A percentile compares a stretch with the other conserved stretches of the same genome.
Conservation (phyloP, 2,797 vertebrate species). For the Buphagus erythrorhynchus region DNA sequence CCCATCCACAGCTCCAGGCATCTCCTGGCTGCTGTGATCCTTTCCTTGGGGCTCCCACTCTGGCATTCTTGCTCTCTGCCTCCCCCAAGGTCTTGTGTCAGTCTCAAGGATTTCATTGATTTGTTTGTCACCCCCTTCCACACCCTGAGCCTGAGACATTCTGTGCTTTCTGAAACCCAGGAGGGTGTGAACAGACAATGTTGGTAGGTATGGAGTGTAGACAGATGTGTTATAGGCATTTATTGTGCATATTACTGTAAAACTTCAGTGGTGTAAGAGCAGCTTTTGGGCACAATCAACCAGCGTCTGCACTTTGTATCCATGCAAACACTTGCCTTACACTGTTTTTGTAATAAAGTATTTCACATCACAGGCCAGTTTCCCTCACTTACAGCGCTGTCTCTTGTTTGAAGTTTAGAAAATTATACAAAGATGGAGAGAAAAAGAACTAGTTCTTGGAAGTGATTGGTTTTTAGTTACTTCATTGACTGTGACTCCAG, state of each 20-base stretch:
- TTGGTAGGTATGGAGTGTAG: accelerated
- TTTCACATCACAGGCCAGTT: not conserved
- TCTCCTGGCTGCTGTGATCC: not conserved
- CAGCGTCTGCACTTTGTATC: accelerated
- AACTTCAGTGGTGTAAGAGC: not conserved
- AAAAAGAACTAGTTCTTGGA: not conserved
- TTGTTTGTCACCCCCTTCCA: not conserved
- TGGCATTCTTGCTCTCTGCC: not conserved
- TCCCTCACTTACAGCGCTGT: not conserved
- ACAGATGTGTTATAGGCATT: not conserved
- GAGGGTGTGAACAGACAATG: not conserved
- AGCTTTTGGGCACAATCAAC: not conserved
- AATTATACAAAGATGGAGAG: not conserved
- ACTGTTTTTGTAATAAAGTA: not conserved
- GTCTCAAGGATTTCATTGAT: not conserved
- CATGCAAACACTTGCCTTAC: not conserved
- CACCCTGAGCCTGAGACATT: not conserved
- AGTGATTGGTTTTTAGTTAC: not conserved
- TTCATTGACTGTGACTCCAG: not conserved
- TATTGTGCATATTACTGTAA: not conserved
- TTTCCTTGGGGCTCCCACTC: not conserved
- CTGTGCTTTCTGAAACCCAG: not conserved
- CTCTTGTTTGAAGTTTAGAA: not conserved
- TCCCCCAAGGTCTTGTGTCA: accelerated
- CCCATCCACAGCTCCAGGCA: not conserved